A percentile compares a stretch with the other conserved stretches of the same genome.
Evolutionary conservation across 2,888 invertebrate species (phyloP).

Genomic region (Hemistola chrysoprasaria): DNA sequence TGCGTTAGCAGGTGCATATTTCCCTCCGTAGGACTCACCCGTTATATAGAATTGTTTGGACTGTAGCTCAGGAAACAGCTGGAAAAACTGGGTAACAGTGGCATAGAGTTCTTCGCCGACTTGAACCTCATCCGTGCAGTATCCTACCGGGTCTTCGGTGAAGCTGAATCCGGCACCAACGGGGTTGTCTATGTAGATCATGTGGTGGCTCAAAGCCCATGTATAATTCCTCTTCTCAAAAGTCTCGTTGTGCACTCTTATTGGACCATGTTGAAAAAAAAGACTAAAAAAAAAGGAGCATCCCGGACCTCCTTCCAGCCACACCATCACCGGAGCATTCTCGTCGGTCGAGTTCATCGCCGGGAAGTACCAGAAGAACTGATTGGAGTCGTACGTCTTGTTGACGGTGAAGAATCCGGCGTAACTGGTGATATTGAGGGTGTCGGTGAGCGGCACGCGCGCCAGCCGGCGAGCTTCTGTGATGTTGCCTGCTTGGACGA

Average conservation of each 20-base stretch:
- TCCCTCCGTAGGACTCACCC: too few relatives aligned
- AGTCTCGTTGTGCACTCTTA: slow-evolving; percentile 53
- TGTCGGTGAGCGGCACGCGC: slow-evolving; percentile 82
- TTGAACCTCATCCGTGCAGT: slow-evolving; percentile 89
- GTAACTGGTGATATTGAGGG: slow-evolving; percentile 84
- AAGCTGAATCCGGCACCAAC: slow-evolving; percentile 96
- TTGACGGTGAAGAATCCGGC: slow-evolving; percentile 94
- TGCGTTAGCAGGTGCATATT: too few relatives aligned
- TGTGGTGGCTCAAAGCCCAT: too few relatives aligned
- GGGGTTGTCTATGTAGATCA: too few relatives aligned
- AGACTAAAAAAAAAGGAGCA: slow-evolving; percentile 90
- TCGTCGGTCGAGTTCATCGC: slow-evolving; percentile 79
- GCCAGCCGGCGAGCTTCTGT: slow-evolving; percentile 83
- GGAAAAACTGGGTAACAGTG: slow-evolving; percentile 91
- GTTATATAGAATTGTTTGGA: slow-evolving; percentile 90
- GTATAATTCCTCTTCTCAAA: slow-evolving; percentile 86
- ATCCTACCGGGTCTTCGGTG: slow-evolving; percentile 96
- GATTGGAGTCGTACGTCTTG: slow-evolving; percentile 87
- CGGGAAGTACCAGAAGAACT: too few relatives aligned
- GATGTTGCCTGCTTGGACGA: slow-evolving; percentile 86
- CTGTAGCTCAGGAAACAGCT: slow-evolving; percentile 89
- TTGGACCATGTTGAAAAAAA: slow-evolving; percentile 92
- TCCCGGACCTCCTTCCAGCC: slow-evolving; percentile 94
- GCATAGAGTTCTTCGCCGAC: too few relatives aligned
- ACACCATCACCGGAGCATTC: slow-evolving; percentile 88